Evolutionary conservation across 2,113 vertebrate genomes (phyloP).

Genomic region (Cavia aperea): DNA sequence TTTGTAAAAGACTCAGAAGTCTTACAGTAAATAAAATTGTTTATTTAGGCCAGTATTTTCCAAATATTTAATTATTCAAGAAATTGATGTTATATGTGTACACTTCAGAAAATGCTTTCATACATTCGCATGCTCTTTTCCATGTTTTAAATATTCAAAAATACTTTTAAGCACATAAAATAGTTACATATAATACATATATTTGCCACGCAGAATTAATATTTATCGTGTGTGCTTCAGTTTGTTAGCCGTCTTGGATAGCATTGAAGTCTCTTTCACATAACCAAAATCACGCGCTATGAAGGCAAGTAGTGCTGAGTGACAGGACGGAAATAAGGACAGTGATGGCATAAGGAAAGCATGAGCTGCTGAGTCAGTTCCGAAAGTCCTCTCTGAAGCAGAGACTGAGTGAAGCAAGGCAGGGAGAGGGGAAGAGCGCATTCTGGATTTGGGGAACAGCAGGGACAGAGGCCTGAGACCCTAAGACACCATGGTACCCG

Average conservation of each 20-base stretch:
- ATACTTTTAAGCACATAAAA: neutral
- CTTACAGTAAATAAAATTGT: conserved; percentile 24
- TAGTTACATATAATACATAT: neutral
- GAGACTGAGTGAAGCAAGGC: conserved; percentile 1
- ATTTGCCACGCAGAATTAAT: neutral
- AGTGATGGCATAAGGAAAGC: neutral
- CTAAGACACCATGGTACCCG: neutral
- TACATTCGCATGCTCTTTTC: neutral
- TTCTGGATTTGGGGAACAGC: neutral
- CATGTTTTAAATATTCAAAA: conserved; percentile 18
- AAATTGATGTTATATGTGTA: conserved; percentile 1
- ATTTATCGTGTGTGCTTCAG: neutral
- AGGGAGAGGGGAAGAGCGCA: neutral
- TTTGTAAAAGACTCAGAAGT: conserved; percentile 20
- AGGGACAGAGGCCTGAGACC: neutral
- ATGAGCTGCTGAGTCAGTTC: neutral
- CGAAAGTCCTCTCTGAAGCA: neutral
- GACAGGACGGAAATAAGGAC: neutral
- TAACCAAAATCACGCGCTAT: neutral
- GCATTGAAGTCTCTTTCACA: neutral
- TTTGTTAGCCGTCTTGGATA: neutral
- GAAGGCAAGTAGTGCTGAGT: neutral
- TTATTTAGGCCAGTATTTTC: conserved; percentile 13
- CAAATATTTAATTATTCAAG: neutral
- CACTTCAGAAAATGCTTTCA: neutral